Base-by-base conservation (phyloP, 2,888 invertebrate genomes). In the Beris chalybata region DNA sequence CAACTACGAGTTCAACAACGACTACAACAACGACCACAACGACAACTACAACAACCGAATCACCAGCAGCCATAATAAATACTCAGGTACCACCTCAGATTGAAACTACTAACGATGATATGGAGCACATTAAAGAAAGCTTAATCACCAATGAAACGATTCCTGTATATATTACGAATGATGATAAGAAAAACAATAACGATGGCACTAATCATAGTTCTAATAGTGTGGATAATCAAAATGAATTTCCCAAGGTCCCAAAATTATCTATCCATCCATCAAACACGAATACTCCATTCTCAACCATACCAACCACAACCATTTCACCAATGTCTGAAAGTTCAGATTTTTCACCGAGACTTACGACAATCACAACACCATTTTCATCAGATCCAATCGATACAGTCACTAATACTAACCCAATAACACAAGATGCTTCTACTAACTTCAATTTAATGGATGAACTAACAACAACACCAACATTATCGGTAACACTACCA, bases 1-100 rank as follows among this genome's bases (percentile, higher is more conserved):
- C 67, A 54, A 54, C 67, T 5, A 59, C 70, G 45, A 66, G 69
- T 30, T 72, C 73, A 7, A 72, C 72, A 31, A 71, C 72, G 53
- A 69, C 73, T 43, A 70, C 71, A 13, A 70, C 73, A 55, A 71
- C 73, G 15, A 66, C 70, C 13, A 71, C 72, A 7, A 70, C 71
- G 3, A 71, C 72, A n/a, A 69, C 72, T 57, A 74, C 73, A 55
- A 72, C 74, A 13, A 72, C 74, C 12, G 71, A 72, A 67, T 67
- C 72, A 48, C 72, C 73, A 48, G 69, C 67, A 44, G 71, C 71
- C 56, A 53, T 67, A 45, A 64, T 67, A 52, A 66, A 59, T 53
- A 72, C 70, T 64, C 72, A 73, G 73, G 72, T 73, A 73, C 69
- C 70, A 70, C 47, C 32, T 64, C 56, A 61, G 43, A 70, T 55